Evolutionary conservation across 2,113 vertebrate species (phyloP).

Genomic region (Triplophysa siluroides): DNA sequence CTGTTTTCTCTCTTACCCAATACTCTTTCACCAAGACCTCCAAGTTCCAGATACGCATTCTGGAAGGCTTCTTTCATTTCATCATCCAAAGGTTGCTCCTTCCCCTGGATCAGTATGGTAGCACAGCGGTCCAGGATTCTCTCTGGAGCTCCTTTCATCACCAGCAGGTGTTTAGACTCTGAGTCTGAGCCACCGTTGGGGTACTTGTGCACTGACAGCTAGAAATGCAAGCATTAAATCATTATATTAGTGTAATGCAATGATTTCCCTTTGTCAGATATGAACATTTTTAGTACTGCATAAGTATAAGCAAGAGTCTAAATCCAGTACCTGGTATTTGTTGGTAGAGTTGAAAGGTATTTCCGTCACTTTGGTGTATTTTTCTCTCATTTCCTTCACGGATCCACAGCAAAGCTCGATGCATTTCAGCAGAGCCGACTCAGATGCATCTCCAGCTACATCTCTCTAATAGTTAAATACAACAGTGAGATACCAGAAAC

Average conservation of each 20-base stretch:
- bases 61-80: constrained; percentile 57
- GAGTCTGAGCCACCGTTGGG: constrained; percentile 37
- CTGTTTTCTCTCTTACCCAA: constrained; percentile 37
- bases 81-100: constrained; percentile 50
- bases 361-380: constrained; percentile 47
- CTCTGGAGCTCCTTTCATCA: constrained; percentile 59
- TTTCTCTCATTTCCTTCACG: constrained; percentile 56
- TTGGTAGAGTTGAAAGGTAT: constrained; percentile 59
- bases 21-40: constrained; percentile 58
- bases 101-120: constrained; percentile 53
- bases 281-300: not conserved
- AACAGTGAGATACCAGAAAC: not conserved
- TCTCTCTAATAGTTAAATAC: constrained; percentile 46
- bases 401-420: constrained; percentile 60
- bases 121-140: constrained; percentile 54
- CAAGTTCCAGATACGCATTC: constrained; percentile 55
- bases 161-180: constrained; percentile 48
- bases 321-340: constrained; percentile 53
- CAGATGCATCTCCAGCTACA: constrained; percentile 57
- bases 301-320: not conserved
- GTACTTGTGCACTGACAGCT: constrained; percentile 55
- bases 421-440: constrained; percentile 56
- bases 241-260: not conserved
- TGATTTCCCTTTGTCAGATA: not conserved
- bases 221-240: not conserved